phyloP scores from a whole-genome alignment of 2,113 vertebrate genomes.

The Oreamnos americanus region DNA sequence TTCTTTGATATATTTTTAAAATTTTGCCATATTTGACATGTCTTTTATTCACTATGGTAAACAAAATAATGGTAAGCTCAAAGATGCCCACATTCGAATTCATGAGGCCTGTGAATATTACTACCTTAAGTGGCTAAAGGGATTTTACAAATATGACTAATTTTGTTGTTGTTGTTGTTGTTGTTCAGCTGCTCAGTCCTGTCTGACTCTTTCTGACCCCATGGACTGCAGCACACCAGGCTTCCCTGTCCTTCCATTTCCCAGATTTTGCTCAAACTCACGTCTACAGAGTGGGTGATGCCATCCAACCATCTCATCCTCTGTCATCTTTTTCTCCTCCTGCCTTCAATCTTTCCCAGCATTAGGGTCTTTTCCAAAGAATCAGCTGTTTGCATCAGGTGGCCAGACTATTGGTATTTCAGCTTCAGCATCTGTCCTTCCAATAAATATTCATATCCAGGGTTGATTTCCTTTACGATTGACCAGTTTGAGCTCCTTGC shows the following conservation, averaged over 20 bases:
- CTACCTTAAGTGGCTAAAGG: not conserved
- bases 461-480: not conserved
- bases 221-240: not conserved
- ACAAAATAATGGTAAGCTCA: not conserved
- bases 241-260: not conserved
- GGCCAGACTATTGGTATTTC: not conserved
- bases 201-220: not conserved
- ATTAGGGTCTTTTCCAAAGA: not conserved
- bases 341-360: not conserved
- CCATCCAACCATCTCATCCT: not conserved
- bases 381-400: not conserved
- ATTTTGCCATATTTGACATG: not conserved
- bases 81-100: not conserved
- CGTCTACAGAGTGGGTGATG: rapidly evolving
- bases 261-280: not conserved
- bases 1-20: not conserved
- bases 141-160: not conserved
- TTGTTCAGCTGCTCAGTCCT: not conserved
- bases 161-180: not conserved
- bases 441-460: not conserved
- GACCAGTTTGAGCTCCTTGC: not conserved
- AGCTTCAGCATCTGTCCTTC: not conserved
- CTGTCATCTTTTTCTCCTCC: not conserved
- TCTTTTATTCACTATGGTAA: not conserved
- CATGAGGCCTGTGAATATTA: not conserved